phyloP scores from a whole-genome alignment of 2,113 vertebrate genomes.

The Picathartes gymnocephalus region DNA sequence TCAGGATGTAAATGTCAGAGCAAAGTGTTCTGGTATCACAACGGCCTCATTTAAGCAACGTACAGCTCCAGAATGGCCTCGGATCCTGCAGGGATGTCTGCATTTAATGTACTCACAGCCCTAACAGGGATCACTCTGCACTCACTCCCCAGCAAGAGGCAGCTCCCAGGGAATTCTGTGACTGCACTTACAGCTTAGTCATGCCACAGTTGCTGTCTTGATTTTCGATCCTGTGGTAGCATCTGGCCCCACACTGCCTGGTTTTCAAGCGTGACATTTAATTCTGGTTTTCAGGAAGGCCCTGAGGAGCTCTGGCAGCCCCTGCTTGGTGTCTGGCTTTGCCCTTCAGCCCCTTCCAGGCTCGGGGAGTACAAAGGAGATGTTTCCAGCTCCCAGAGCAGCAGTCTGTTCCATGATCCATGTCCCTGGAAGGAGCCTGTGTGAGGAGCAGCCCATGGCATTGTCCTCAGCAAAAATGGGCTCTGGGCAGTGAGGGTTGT shows the following conservation, averaged over 20 bases:
- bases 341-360: neutral
- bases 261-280: neutral
- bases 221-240: neutral
- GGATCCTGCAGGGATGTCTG: neutral
- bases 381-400: neutral
- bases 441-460: neutral
- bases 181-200: neutral
- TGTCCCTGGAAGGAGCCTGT: neutral
- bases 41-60: neutral
- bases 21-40: neutral
- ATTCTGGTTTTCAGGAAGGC: neutral
- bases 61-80: neutral
- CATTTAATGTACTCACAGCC: neutral
- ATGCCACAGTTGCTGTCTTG: neutral
- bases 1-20: neutral
- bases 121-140: neutral
- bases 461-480: neutral
- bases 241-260: neutral
- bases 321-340: neutral
- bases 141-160: neutral
- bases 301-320: neutral
- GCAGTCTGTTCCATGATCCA: neutral
- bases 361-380: neutral
- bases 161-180: neutral
- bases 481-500: fast-evolving